phyloP scores from a whole-genome alignment of 1,140 invertebrate genomes.

The Cyphomyrmex costatus region DNA sequence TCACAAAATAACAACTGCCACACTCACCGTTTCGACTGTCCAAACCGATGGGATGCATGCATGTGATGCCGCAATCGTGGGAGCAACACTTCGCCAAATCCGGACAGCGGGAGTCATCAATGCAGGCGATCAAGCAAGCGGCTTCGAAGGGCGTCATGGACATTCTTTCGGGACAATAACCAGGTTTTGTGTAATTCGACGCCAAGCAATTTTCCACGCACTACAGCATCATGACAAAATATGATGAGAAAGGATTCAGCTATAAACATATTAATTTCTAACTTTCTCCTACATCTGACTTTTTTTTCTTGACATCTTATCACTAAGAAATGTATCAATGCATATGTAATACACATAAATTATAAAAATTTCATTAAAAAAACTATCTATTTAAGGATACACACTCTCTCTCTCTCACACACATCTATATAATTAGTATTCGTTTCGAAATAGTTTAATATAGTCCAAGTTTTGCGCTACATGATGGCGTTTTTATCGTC shows the following conservation, averaged over 20 bases:
- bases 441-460: not conserved
- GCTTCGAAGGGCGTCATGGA: slow-evolving; percentile 86
- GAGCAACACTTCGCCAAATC: slow-evolving; percentile 89
- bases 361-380: not conserved
- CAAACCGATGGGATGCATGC: slow-evolving; percentile 88
- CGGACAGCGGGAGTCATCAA: slow-evolving; percentile 89
- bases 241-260: not conserved
- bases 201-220: slow-evolving; percentile 76
- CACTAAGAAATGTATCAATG: not conserved
- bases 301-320: not conserved
- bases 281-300: not conserved
- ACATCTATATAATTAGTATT: slow-evolving; percentile 26
- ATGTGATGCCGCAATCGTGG: slow-evolving; percentile 89
- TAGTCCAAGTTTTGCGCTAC: not conserved
- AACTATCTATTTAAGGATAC: not conserved
- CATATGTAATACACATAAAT: not conserved
- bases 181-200: slow-evolving; percentile 81
- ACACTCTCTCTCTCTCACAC: no score
- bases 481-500: slow-evolving; percentile 10
- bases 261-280: not conserved
- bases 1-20: not conserved
- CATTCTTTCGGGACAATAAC: slow-evolving; percentile 78
- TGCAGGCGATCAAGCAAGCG: slow-evolving; percentile 89
- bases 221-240: slow-evolving; percentile 62
- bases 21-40: slow-evolving; percentile 80